Base-by-base conservation (phyloP, 2,888 invertebrate species). In the Geophilus truncorum region DNA sequence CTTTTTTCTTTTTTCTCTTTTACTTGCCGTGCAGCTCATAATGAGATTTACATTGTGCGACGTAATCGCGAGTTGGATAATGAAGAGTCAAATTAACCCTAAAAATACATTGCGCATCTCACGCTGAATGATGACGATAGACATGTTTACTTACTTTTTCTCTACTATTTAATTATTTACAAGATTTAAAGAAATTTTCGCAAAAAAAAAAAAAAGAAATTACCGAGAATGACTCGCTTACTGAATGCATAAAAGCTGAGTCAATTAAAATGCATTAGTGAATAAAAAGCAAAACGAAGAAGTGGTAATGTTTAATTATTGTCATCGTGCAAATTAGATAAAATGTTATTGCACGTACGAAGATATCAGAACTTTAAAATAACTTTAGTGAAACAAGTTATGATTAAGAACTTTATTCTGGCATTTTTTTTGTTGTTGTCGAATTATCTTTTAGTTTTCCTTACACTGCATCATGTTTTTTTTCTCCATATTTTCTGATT, bases 11-110 rank as follows among this genome's bases (percentile, higher is more conserved):
- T 51, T 51, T 51, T 21, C 9, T 40, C n/a, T 40, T 23, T 62
- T 62, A n/a, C n/a, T 25, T 70, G 28, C 70, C 6, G 28, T n/a
- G 70, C 6, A 25, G 70, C 70, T 70, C 15, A 70, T 25, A 70
- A 70, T 70, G 70, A 70, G 70, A 70, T 70, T 51, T 51, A 51
- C 51, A 51, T 51, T 51, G 51, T 51, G 51, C 51, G 51, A 18
- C 18, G 7, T 51, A 51, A 51, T 51, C 51, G 28, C 70, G 70
- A 70, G 28, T 70, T 23, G 62, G 28, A n/a, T 70, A 70, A 70
- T 70, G 70, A 25, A 28, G 25, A 28, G 70, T 70, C 12, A 70
- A 28, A 28, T 70, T 70, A 28, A 28, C 12, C 25, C 70, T 28
- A 70, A 18, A 51, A 51, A 70, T 28, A 70, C 25, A 10, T 28